Conservation (phyloP, 1,140 invertebrate species). For the Dreissena rostriformis region DNA sequence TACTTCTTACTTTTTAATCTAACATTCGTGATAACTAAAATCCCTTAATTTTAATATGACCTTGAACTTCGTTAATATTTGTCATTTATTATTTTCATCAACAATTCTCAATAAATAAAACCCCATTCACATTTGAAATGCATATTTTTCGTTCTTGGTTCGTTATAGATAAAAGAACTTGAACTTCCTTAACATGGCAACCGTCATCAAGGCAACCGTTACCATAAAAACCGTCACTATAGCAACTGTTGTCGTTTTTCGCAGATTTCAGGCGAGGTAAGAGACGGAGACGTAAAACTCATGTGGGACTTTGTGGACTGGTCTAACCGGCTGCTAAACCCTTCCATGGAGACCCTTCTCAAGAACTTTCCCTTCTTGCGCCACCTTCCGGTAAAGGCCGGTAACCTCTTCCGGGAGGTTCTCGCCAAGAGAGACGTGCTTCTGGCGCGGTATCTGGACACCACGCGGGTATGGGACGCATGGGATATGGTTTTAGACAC, state of each 20-base stretch:
- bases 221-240: neutral
- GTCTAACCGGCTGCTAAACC: constrained; percentile 41
- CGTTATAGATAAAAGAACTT: neutral
- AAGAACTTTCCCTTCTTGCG: constrained; percentile 47
- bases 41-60: no score
- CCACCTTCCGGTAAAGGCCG: constrained; percentile 24
- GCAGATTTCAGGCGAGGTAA: constrained; percentile 29
- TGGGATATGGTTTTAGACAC: no score
- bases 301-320: constrained; percentile 40
- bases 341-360: constrained; percentile 30
- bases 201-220: neutral
- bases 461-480: constrained; percentile 1
- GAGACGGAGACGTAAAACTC: constrained; percentile 14
- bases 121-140: neutral
- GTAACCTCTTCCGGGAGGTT: neutral
- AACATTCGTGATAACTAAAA: no score
- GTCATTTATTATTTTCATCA: no score
- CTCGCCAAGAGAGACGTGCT: constrained; percentile 28
- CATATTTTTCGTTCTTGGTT: neutral
- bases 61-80: no score
- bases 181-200: neutral
- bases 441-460: constrained; percentile 22
- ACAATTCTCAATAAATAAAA: no score
- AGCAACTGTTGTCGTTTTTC: neutral
- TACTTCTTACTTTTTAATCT: no score